A percentile compares a stretch with the other conserved stretches of the same genome.
phyloP scores from a whole-genome alignment of 2,113 vertebrate genomes.

The Lophotis ruficrista region DNA sequence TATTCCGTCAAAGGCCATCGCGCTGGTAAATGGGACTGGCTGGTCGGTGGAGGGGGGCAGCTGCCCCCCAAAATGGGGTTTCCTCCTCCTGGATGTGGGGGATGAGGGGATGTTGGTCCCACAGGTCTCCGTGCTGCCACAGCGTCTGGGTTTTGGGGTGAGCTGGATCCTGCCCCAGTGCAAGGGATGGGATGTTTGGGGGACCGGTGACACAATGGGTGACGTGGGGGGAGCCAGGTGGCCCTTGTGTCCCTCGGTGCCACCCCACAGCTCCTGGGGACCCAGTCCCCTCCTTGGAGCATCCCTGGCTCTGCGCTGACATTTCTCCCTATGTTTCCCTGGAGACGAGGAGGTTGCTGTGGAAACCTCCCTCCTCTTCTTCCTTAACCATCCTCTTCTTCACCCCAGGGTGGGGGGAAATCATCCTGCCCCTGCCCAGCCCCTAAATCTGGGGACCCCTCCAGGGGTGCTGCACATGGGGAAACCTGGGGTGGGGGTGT shows the following conservation, averaged over 20 bases:
- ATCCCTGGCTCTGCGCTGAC: neutral
- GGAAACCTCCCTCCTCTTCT: conserved; percentile 66
- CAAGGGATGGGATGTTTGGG: neutral
- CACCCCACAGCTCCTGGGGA: neutral
- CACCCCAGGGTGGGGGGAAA: neutral
- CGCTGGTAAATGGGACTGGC: neutral
- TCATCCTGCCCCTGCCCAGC: neutral
- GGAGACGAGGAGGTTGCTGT: conserved; percentile 73
- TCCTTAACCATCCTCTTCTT: conserved; percentile 51
- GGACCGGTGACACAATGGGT: neutral
- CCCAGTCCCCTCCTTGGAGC: neutral
- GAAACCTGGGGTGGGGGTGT: neutral
- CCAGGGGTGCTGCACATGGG: fast-evolving
- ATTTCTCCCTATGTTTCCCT: conserved; percentile 57
- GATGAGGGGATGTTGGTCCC: neutral
- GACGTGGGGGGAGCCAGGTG: fast-evolving
- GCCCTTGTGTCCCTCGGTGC: fast-evolving
- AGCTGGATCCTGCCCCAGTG: fast-evolving
- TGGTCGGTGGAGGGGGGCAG: neutral
- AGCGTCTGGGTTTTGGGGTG: neutral
- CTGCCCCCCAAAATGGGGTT: neutral
- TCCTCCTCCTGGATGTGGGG: fast-evolving
- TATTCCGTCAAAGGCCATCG: conserved; percentile 22
- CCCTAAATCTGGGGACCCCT: neutral
- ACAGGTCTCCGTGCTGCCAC: neutral